These are phyloP conservation scores for Diadophis punctatus DNA, from an alignment of 2,113 vertebrate species.

Conservation along the genomic window DNA sequence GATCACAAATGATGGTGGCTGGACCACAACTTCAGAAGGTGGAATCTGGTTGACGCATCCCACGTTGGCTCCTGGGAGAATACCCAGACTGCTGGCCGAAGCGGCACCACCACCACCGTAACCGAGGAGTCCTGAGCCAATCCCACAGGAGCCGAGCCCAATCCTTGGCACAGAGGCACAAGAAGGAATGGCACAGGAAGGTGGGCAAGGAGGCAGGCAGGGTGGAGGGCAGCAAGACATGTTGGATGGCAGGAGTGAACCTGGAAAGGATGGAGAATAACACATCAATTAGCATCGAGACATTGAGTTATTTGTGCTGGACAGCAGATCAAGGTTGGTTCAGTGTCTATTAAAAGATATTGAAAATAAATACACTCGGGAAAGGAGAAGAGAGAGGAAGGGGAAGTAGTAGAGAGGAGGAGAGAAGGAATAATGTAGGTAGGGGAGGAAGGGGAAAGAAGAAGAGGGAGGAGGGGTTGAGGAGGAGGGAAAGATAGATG, in stretches of 20 bases:
- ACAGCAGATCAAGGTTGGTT: not conserved
- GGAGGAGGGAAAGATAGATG: too few species aligned
- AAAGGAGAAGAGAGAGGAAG: too few species aligned
- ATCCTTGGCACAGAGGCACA: not conserved
- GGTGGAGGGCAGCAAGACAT: not conserved
- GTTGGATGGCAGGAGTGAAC: not conserved
- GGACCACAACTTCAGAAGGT: not conserved
- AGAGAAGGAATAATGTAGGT: too few species aligned
- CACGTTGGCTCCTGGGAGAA: not conserved
- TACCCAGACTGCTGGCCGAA: not conserved
- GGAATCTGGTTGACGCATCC: not conserved
- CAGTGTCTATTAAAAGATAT: too few species aligned
- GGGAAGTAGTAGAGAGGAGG: too few species aligned
- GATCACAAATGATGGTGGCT: rapidly evolving
- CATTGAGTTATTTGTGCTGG: not conserved
- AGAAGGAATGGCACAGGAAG: not conserved
- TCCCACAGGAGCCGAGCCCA: not conserved
- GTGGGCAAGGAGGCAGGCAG: not conserved
- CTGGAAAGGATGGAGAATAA: not conserved
- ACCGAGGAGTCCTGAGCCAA: not conserved
- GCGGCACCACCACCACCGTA: not conserved
- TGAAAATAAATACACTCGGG: too few species aligned
- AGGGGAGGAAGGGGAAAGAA: too few species aligned
- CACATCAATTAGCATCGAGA: not conserved
- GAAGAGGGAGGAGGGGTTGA: too few species aligned